Conservation (phyloP, 2,888 invertebrate species). For the Hypercompe scribonia region DNA sequence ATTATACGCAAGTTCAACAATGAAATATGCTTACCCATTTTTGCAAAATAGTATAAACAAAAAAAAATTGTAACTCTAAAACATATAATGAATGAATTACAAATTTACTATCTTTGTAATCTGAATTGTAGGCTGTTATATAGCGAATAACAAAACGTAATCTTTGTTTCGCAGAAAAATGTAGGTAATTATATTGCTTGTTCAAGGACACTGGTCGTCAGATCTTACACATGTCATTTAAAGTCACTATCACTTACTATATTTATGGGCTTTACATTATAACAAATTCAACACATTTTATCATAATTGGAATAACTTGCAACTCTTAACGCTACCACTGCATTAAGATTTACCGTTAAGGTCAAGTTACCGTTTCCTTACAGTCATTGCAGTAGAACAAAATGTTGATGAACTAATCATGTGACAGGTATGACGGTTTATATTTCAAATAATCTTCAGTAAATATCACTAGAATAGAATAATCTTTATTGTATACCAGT, state of each 20-base stretch:
- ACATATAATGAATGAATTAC: neutral
- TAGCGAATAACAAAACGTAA: slow-evolving; percentile 1
- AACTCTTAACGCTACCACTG: no score
- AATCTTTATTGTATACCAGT: no score
- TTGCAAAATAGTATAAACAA: neutral
- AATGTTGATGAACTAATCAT: no score
- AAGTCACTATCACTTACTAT: neutral
- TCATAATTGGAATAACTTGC: no score
- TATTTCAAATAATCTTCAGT: no score
- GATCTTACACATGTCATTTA: neutral
- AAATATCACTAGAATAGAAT: no score
- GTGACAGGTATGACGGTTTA: no score
- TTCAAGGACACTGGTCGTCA: neutral
- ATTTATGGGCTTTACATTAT: neutral
- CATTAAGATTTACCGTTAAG: no score
- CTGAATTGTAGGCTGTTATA: neutral
- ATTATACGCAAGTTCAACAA: neutral
- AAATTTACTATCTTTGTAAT: neutral
- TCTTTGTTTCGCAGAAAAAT: slow-evolving; percentile 1
- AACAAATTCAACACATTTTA: neutral
- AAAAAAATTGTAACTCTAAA: neutral
- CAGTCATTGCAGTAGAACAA: neutral
- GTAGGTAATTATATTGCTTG: neutral
- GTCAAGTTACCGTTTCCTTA: neutral
- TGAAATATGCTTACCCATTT: neutral